Evolutionary conservation across 1,140 invertebrate species (phyloP).

Genomic region (Heliconius hewitsoni): DNA sequence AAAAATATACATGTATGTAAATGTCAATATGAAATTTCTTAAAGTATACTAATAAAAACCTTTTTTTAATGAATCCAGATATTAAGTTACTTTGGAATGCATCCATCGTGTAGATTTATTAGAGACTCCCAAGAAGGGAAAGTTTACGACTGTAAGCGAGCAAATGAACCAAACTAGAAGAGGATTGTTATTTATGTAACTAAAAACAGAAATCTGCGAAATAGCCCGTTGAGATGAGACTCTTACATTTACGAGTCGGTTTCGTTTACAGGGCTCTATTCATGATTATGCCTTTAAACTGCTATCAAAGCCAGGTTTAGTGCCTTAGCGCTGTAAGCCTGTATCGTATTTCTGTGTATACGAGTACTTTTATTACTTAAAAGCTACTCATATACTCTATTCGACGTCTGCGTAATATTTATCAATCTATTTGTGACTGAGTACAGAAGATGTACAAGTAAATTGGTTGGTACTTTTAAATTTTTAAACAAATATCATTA

Average conservation of each 20-base stretch:
- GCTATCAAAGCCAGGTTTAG: slow-evolving; percentile 18
- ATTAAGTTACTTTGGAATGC: slow-evolving; percentile 2
- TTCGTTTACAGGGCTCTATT: slow-evolving; percentile 25
- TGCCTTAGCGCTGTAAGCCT: not conserved
- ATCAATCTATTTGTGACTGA: slow-evolving; percentile 35
- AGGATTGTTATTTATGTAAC: slow-evolving; percentile 29
- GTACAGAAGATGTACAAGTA: slow-evolving; percentile 15
- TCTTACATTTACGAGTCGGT: slow-evolving; percentile 14
- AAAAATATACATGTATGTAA: too few relatives aligned
- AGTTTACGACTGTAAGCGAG: slow-evolving; percentile 26
- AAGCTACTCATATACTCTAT: slow-evolving; percentile 13
- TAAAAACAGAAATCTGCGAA: slow-evolving; percentile 34
- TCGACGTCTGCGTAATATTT: slow-evolving; percentile 22
- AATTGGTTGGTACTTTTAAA: not conserved
- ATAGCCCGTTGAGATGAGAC: slow-evolving; percentile 1
- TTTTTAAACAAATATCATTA: not conserved
- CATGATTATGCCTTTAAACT: slow-evolving; percentile 5
- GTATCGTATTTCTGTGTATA: slow-evolving; percentile 10
- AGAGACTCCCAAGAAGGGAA: slow-evolving; percentile 26
- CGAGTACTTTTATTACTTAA: slow-evolving; percentile 31
- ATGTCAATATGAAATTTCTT: too few relatives aligned
- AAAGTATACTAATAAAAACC: too few relatives aligned
- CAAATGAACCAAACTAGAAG: slow-evolving; percentile 19
- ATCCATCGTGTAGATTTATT: slow-evolving; percentile 22
- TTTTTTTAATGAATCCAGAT: not conserved